These are phyloP conservation scores for Myiothlypis coronata DNA, from an alignment of 2,797 vertebrate genomes.

Conservation along the genomic window DNA sequence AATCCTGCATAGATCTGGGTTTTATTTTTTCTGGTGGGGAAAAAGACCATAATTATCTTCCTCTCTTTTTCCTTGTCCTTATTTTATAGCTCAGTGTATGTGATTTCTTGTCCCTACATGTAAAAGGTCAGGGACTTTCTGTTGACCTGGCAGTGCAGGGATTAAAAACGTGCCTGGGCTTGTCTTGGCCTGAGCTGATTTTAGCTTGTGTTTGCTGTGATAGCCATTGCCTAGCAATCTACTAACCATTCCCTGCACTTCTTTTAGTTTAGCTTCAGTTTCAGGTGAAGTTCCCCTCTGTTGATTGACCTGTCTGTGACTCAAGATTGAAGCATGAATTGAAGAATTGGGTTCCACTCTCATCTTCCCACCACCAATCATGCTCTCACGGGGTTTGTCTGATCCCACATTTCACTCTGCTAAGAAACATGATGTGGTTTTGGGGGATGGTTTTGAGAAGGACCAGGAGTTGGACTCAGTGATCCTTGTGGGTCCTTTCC, in stretches of 20 bases:
- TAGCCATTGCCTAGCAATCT: not conserved
- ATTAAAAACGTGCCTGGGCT: not conserved
- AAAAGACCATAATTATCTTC: not conserved
- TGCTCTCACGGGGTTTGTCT: not conserved
- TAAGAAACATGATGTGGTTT: not conserved
- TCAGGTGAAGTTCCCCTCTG: not conserved
- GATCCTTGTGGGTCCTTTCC: not conserved
- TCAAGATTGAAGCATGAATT: not conserved
- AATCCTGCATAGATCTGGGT: not conserved
- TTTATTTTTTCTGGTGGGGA: not conserved
- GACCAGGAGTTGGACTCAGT: not conserved
- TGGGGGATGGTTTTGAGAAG: not conserved
- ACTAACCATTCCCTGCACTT: not conserved
- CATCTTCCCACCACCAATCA: fast-evolving
- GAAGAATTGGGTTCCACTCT: fast-evolving
- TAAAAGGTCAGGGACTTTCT: not conserved
- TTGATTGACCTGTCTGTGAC: not conserved
- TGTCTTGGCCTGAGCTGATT: not conserved
- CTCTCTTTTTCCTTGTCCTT: not conserved
- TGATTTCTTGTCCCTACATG: not conserved
- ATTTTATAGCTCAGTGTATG: not conserved
- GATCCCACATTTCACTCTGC: not conserved
- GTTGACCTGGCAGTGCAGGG: not conserved
- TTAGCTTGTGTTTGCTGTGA: not conserved
- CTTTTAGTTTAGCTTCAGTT: not conserved